Evolutionary conservation across 1,140 invertebrate genomes (phyloP).

Genomic region (Drosophila ogumai): DNA sequence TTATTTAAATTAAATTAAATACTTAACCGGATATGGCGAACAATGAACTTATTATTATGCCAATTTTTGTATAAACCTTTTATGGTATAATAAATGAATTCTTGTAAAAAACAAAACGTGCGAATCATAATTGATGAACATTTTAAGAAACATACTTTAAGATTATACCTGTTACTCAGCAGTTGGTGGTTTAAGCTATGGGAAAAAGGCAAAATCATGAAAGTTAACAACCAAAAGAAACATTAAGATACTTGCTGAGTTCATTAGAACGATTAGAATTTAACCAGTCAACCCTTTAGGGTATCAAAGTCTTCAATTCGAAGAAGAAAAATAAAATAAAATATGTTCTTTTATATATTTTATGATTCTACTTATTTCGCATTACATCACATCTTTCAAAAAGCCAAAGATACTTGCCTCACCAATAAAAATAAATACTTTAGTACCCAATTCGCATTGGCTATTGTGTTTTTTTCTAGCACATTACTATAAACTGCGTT

Average conservation of each 20-base stretch:
- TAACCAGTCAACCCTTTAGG: not conserved
- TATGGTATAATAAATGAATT: not conserved
- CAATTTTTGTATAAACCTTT: not conserved
- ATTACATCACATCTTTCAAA: not conserved
- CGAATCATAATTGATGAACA: slow-evolving; percentile 11
- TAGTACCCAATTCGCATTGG: not conserved
- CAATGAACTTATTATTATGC: slow-evolving; percentile 9
- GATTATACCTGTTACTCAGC: slow-evolving; percentile 28
- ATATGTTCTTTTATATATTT: not conserved
- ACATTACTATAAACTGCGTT: not conserved
- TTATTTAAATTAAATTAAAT: too few relatives aligned
- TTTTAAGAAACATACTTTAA: slow-evolving; percentile 8
- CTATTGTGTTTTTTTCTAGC: not conserved
- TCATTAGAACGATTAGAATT: slow-evolving; percentile 38
- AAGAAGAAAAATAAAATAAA: not conserved
- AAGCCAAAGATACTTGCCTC: not conserved
- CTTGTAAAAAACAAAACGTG: slow-evolving; percentile 9
- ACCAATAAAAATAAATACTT: not conserved
- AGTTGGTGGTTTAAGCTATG: not conserved
- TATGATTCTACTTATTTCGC: not conserved
- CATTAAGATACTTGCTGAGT: slow-evolving; percentile 24
- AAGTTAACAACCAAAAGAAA: slow-evolving; percentile 38
- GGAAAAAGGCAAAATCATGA: slow-evolving; percentile 24
- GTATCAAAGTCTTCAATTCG: not conserved
- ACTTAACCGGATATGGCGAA: not conserved